Conservation (phyloP, 2,888 invertebrate species). For the Vesta saturnalis region DNA sequence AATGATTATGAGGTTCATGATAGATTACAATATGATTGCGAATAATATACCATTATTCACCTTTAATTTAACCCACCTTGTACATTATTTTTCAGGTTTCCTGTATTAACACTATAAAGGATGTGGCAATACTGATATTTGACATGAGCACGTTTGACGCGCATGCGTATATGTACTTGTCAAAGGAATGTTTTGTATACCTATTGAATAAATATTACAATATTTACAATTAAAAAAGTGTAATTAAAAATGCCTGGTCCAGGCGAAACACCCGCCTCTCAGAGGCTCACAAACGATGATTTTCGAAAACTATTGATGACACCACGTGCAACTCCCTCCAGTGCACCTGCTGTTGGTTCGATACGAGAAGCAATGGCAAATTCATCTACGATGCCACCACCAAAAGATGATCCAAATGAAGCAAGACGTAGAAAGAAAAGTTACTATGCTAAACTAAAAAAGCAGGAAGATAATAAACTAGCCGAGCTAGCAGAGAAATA, state of each 20-base stretch:
- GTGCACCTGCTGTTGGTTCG: slow-evolving; percentile 70
- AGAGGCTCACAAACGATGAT: slow-evolving; percentile 94
- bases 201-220: too few relatives aligned
- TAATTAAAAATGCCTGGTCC: slow-evolving; percentile 64
- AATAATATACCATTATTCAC: too few relatives aligned
- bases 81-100: too few relatives aligned
- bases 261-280: slow-evolving; percentile 74
- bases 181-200: too few relatives aligned
- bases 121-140: too few relatives aligned
- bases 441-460: slow-evolving; percentile 92
- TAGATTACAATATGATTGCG: too few relatives aligned
- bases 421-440: slow-evolving; percentile 92
- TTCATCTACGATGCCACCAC: slow-evolving; percentile 55
- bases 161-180: too few relatives aligned
- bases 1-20: too few relatives aligned
- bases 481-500: slow-evolving; percentile 95
- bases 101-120: too few relatives aligned
- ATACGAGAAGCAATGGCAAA: slow-evolving; percentile 77
- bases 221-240: too few relatives aligned
- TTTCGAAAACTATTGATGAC: slow-evolving; percentile 96
- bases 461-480: slow-evolving; percentile 94
- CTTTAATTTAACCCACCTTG: too few relatives aligned
- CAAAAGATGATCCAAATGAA: slow-evolving; percentile 80
- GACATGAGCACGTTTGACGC: too few relatives aligned
- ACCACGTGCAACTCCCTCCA: slow-evolving; percentile 79